Evolutionary conservation across 1,140 invertebrate species (phyloP).

Genomic region (Scylla paramamosain): DNA sequence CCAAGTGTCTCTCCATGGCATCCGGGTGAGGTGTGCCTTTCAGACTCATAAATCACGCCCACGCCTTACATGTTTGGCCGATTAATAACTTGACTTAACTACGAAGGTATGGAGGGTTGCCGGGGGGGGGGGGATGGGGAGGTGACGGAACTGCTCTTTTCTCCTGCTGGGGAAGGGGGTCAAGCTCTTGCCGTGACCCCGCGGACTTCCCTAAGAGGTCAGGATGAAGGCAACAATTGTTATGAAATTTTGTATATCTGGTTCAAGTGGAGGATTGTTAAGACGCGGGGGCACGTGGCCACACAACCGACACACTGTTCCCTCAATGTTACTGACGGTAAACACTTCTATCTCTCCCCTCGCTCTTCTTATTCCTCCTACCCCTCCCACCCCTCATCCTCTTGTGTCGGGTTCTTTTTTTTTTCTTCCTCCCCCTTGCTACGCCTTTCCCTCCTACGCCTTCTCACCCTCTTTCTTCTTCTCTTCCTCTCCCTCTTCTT

Average conservation of each 20-base stretch:
- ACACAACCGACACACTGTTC: slow-evolving; percentile 57
- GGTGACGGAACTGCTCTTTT: too few relatives aligned
- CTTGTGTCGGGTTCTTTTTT: not conserved
- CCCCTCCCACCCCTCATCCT: not conserved
- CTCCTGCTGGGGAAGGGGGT: slow-evolving; percentile 5
- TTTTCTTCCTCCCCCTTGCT: not conserved
- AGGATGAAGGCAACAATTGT: slow-evolving; percentile 69
- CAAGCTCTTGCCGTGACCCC: slow-evolving; percentile 57
- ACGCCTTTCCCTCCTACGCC: not conserved
- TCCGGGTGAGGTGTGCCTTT: not conserved
- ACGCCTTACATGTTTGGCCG: not conserved
- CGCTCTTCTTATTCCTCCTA: not conserved
- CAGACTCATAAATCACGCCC: not conserved
- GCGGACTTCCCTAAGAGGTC: slow-evolving; percentile 41
- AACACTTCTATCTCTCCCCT: slow-evolving; percentile 6
- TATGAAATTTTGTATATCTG: slow-evolving; percentile 68
- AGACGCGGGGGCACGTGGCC: slow-evolving; percentile 46
- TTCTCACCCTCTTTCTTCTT: not conserved
- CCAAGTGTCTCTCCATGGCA: slow-evolving; percentile 1
- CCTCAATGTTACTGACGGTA: slow-evolving; percentile 48
- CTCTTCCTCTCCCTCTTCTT: not conserved
- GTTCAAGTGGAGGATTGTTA: slow-evolving; percentile 59
- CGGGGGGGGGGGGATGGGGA: not conserved
- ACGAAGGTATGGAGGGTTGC: not conserved
- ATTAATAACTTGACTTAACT: slow-evolving; percentile 11